Base-by-base conservation (phyloP, 2,888 invertebrate species). In the Coecobrya sp. region DNA sequence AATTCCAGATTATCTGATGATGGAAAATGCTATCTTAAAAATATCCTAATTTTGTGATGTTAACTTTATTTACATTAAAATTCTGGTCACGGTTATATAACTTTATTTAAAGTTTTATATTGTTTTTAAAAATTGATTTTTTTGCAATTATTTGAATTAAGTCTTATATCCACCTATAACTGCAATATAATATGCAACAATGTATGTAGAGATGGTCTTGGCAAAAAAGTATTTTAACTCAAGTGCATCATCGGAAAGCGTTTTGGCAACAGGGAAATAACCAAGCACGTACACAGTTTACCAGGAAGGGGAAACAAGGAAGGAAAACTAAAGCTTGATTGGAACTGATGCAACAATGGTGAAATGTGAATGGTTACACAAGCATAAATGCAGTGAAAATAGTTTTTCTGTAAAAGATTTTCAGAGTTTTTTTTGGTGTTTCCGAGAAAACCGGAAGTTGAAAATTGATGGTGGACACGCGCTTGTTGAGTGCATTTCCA, bases 391-490 rank as follows among this genome's bases (percentile, higher is more conserved):
- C 7, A 87, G 85, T 85, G 92, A 82, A 88, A 88, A 55, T 55
- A 87, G 52, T 68, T 76, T 91, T 84, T 84, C 82, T 91, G 68
- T 55, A 84, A 86, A 87, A 91, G 73, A 87, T 87, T 89, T 82
- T 89, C 73, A 42, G 19, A 45, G 22, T 82, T 70, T 85, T 76
- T 59, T 92, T 86, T 70, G 91, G 68, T 68, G 59, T 68, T 81
- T 68, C 86, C 68, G 89, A 91, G 87, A 88, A 88, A 93, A 94
- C 94, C 95, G 95, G 95, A 95, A 95, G 94, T 93, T 92, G 93
- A 90, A 94, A 94, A 95, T 95, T 95, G 95, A 95, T 95, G 95
- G 95, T 93, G 93, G 94, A 94, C 95, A 95, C 94, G 95, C 95
- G 95, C 93, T 92, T 93, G 94, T 93, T 95, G 95, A 95, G 95